Percentiles rank a stretch among this genome's conserved stretches.
phyloP scores from a whole-genome alignment of 2,888 invertebrate species.

The Nesidiocoris tenuis region DNA sequence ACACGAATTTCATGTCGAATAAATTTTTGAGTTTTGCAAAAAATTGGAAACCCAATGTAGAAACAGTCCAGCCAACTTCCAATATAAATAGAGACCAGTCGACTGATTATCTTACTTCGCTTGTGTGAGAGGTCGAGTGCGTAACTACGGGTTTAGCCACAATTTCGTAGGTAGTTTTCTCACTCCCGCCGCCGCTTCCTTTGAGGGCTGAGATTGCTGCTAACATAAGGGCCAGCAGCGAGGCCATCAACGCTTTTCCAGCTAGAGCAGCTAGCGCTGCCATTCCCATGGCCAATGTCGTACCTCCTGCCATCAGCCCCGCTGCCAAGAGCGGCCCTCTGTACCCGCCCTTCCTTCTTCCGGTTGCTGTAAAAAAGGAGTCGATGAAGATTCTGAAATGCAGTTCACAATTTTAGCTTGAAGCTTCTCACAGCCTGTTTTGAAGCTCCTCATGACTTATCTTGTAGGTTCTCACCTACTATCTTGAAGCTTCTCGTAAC shows the following conservation, averaged over 20 bases:
- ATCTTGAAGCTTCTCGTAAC: too few relatives aligned
- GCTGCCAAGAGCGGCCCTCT: slow-evolving; percentile 57
- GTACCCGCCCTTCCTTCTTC: slow-evolving; percentile 54
- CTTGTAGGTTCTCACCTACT: too few relatives aligned
- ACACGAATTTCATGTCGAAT: neutral
- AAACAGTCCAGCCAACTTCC: neutral
- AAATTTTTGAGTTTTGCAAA: neutral
- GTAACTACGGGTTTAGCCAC: slow-evolving; percentile 78
- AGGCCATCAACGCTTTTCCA: slow-evolving; percentile 81
- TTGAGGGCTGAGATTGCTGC: slow-evolving; percentile 77
- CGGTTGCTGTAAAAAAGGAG: slow-evolving; percentile 52
- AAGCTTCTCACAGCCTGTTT: too few relatives aligned
- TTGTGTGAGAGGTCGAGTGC: slow-evolving; percentile 66
- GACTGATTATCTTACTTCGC: slow-evolving; percentile 57
- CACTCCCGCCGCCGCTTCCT: slow-evolving; percentile 58
- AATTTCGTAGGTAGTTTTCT: slow-evolving; percentile 74
- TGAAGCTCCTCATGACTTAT: too few relatives aligned
- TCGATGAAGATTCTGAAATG: too few relatives aligned
- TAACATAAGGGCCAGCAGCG: slow-evolving; percentile 73
- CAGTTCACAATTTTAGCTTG: too few relatives aligned
- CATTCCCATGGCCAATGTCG: slow-evolving; percentile 70
- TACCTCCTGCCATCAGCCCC: slow-evolving; percentile 66
- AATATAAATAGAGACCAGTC: neutral
- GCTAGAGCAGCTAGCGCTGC: slow-evolving; percentile 76
- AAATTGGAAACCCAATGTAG: neutral